Conservation (phyloP, 1,140 invertebrate genomes). For the Bactericera cockerelli region DNA sequence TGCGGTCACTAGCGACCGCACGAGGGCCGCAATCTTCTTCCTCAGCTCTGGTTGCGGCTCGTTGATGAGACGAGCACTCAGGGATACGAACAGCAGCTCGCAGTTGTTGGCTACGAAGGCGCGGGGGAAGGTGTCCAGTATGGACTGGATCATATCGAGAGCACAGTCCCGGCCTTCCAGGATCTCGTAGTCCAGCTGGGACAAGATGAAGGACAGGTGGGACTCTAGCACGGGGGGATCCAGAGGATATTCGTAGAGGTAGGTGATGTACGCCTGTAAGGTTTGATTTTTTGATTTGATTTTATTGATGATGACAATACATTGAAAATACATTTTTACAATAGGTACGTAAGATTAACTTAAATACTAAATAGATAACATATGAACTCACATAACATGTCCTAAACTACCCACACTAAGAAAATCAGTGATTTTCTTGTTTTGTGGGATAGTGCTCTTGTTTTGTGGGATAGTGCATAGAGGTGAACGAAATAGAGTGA, state of each 20-base stretch:
- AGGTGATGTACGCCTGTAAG: constrained; percentile 52
- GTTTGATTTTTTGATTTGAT: background rate
- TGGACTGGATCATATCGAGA: constrained; percentile 60
- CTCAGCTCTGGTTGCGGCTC: constrained; percentile 44
- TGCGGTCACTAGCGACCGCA: constrained; percentile 19
- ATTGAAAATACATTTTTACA: too few species aligned
- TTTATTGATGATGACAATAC: too few species aligned
- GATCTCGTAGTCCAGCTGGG: constrained; percentile 63
- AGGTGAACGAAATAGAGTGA: too few species aligned
- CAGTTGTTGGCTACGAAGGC: constrained; percentile 33
- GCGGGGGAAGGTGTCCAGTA: constrained; percentile 59
- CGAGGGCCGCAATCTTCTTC: background rate
- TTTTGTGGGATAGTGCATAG: too few species aligned
- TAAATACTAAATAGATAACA: too few species aligned
- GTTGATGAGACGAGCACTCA: constrained; percentile 55
- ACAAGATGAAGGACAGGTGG: constrained; percentile 61
- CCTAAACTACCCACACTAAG: too few species aligned
- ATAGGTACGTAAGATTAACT: too few species aligned
- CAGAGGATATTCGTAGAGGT: constrained; percentile 67
- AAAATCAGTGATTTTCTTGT: too few species aligned
- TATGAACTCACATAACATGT: too few species aligned
- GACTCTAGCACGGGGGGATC: constrained; percentile 46
- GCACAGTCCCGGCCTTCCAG: constrained; percentile 68
- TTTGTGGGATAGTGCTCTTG: too few species aligned
- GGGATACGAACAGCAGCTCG: constrained; percentile 52